Percentiles rank a stretch among this genome's conserved stretches.
phyloP scores from a whole-genome alignment of 2,888 invertebrate genomes.

The Prionchulus punctatus region DNA sequence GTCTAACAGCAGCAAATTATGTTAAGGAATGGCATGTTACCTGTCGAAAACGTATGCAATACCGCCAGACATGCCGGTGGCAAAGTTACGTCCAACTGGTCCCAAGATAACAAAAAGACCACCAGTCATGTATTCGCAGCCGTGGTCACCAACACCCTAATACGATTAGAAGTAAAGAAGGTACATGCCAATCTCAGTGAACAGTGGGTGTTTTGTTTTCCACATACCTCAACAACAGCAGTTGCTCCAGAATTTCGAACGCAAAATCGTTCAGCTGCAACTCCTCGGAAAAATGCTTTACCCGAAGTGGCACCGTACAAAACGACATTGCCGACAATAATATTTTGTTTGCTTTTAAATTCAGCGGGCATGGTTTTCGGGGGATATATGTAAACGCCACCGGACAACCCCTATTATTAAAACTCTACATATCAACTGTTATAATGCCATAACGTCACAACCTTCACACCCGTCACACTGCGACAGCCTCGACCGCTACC shows the following conservation, averaged over 20 bases:
- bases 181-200: too few relatives aligned
- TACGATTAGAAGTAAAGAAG: too few relatives aligned
- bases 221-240: slow-evolving; percentile 84
- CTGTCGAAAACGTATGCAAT: slow-evolving; percentile 86
- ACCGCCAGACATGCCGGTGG: slow-evolving; percentile 95
- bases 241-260: slow-evolving; percentile 90
- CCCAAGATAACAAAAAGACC: slow-evolving; percentile 63
- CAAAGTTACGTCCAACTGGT: slow-evolving; percentile 89
- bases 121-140: slow-evolving; percentile 99
- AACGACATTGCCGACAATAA: slow-evolving; percentile 94
- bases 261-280: slow-evolving; percentile 93
- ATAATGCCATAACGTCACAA: too few relatives aligned
- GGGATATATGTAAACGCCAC: slow-evolving; percentile 83
- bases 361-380: slow-evolving; percentile 54
- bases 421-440: too few relatives aligned
- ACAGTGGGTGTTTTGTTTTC: too few relatives aligned
- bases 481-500: too few relatives aligned
- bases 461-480: too few relatives aligned
- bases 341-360: slow-evolving; percentile 79
- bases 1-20: too few relatives aligned
- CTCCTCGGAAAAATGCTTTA: slow-evolving; percentile 80
- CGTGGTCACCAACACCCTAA: slow-evolving; percentile 97
- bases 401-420: slow-evolving; percentile 78
- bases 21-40: slow-evolving; percentile 29
- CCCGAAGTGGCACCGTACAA: slow-evolving; percentile 92